Conservation (phyloP, 2,113 vertebrate species). For the Rhodinocichla rosea region DNA sequence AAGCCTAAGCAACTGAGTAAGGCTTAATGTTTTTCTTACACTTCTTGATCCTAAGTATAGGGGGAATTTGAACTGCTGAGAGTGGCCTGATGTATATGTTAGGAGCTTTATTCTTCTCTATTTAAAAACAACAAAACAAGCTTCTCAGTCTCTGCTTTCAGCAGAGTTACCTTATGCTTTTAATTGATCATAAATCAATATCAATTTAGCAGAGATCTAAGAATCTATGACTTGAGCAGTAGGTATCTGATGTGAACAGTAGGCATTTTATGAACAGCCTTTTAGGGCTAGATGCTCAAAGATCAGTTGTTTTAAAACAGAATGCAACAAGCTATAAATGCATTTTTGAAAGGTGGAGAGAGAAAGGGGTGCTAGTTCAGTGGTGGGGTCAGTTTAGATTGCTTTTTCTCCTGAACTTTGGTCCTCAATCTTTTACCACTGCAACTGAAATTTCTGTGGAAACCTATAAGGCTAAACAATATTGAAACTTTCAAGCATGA, state of each 20-base stretch:
- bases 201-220: constrained; percentile 51
- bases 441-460: constrained; percentile 20
- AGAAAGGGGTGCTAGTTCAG: not conserved
- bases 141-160: not conserved
- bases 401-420: not conserved
- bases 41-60: not conserved
- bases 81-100: not conserved
- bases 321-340: not conserved
- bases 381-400: not conserved
- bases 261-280: constrained; percentile 49
- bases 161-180: constrained; percentile 3
- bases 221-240: constrained; percentile 51
- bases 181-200: constrained; percentile 69
- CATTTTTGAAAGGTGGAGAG: not conserved
- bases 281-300: constrained; percentile 28
- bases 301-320: constrained; percentile 21
- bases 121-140: constrained; percentile 22
- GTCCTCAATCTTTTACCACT: not conserved
- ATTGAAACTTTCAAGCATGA: constrained; percentile 44
- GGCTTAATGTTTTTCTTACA: not conserved
- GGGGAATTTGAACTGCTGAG: not conserved
- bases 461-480: constrained; percentile 38
- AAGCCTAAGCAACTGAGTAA: not conserved
- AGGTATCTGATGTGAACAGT: constrained; percentile 54
- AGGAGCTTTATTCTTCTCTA: not conserved